Conservation (phyloP, 2,113 vertebrate genomes). For the Neodontobutis hainanensis region DNA sequence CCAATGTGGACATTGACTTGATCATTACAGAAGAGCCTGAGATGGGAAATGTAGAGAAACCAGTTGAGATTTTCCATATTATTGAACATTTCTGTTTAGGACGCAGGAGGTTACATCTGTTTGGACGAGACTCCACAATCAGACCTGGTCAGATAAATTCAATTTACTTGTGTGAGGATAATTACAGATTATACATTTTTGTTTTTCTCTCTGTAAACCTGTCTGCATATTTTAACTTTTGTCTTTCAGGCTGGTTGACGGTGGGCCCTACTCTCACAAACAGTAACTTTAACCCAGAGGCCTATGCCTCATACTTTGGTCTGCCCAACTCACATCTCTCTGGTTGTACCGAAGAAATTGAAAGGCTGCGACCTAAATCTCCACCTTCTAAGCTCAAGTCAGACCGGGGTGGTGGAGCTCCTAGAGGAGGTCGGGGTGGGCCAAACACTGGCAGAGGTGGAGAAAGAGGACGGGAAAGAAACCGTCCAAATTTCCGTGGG, state of each 20-base stretch:
- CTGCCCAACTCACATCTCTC: constrained; percentile 87
- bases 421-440: constrained; percentile 89
- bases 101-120: constrained; percentile 90
- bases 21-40: constrained; percentile 98
- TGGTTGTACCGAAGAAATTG: constrained; percentile 96
- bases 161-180: no score
- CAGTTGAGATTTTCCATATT: constrained; percentile 98
- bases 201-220: neutral
- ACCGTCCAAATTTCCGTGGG: constrained; percentile 92
- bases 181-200: neutral
- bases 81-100: constrained; percentile 98
- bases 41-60: constrained; percentile 97
- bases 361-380: constrained; percentile 94
- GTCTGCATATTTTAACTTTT: neutral
- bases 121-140: constrained; percentile 95
- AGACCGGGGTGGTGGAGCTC: constrained; percentile 89
- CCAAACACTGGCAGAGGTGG: constrained; percentile 87
- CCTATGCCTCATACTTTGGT: constrained; percentile 86
- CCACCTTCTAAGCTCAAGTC: constrained; percentile 91
- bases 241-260: constrained; percentile 89
- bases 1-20: constrained; percentile 97
- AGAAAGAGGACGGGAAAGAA: constrained; percentile 91
- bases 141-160: constrained; percentile 83
- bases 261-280: constrained; percentile 97
- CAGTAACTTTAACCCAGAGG: constrained; percentile 95